phyloP scores from a whole-genome alignment of 2,888 invertebrate species.

The Diaperis boleti region DNA sequence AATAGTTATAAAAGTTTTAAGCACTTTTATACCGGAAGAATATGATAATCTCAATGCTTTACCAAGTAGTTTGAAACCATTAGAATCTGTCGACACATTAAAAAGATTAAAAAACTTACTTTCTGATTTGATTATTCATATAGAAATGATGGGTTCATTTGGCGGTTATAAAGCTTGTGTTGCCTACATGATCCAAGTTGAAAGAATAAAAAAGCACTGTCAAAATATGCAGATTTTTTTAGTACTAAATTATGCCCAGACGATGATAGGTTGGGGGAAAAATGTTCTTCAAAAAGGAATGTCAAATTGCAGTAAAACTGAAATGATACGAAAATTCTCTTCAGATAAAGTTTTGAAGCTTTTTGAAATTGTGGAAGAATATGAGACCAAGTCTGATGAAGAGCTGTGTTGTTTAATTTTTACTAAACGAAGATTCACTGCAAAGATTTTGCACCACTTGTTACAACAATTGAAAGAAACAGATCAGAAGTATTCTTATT shows the following conservation, averaged over 20 bases:
- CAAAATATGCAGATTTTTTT: slow-evolving; percentile 43
- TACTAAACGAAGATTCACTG: slow-evolving; percentile 79
- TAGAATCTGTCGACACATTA: slow-evolving; percentile 55
- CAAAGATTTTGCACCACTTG: slow-evolving; percentile 80
- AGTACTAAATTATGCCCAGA: slow-evolving; percentile 61
- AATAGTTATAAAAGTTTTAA: slow-evolving; percentile 39
- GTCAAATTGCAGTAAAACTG: slow-evolving; percentile 58
- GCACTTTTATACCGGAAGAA: neutral
- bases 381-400: slow-evolving; percentile 66
- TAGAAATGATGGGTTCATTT: slow-evolving; percentile 70
- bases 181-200: slow-evolving; percentile 73
- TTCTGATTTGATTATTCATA: slow-evolving; percentile 61
- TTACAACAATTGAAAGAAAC: slow-evolving; percentile 68
- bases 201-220: slow-evolving; percentile 66
- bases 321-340: slow-evolving; percentile 71
- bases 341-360: slow-evolving; percentile 75
- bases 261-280: slow-evolving; percentile 67
- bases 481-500: slow-evolving; percentile 69
- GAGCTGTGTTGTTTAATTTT: slow-evolving; percentile 79
- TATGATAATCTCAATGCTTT: neutral
- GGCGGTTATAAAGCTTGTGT: slow-evolving; percentile 73
- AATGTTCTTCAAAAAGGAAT: slow-evolving; percentile 70
- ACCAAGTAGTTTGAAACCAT: slow-evolving; percentile 46
- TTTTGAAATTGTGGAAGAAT: slow-evolving; percentile 72
- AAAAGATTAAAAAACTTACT: slow-evolving; percentile 56